Evolutionary conservation across 2,113 vertebrate species (phyloP), one percentile per base, ranked within the genome.

Genomic region (Emberiza fucata): DNA sequence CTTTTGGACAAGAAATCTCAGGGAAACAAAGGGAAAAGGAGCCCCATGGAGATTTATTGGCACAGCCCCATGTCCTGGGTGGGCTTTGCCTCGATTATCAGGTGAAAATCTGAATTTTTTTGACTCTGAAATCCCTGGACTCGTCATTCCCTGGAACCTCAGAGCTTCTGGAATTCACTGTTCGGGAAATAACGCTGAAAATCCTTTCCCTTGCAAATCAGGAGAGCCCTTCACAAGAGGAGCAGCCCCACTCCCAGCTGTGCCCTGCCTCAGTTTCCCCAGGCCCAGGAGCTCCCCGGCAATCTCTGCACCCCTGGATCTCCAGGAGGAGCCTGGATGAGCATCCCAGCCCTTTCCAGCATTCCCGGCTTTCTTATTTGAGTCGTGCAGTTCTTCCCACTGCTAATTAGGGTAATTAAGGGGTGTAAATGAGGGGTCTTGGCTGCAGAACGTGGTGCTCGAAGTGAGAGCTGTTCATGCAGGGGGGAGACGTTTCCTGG

Each of bases 381-480:
- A 40, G 39, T 12, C 1, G 33, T 31, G 63, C 27, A 24, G 3
- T 57, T 53, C 80, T 65, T 66, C 51, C 56, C 8, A 5, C 70
- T 53, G 81, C 40, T 94, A 94, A 97, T 97, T 96, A 93, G 85
- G 61, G 28, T 92, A 97, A 97, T 97, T 96, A 94, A 28, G 0
- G 88, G 72, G 63, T 94, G 88, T 95, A 83, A 97, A 93, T 83
- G 28, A 68, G 73, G 77, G 71, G 53, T 77, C 35, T 48, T 11
- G 85, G 50, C 6, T 18, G 50, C 66, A n/a, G 42, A 40, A 27
- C 1, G 2, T 2, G 40, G 21, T 12, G 69, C 37, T 70, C 1
- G 13, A 16, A 44, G 39, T 6, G 64, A 22, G 28, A 25, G 65
- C 86, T 81, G 94, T 59, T 85, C 57, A 57, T 76, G 92, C 29